Evolutionary conservation across 1,140 invertebrate genomes (phyloP).

Genomic region (Apis laboriosa): DNA sequence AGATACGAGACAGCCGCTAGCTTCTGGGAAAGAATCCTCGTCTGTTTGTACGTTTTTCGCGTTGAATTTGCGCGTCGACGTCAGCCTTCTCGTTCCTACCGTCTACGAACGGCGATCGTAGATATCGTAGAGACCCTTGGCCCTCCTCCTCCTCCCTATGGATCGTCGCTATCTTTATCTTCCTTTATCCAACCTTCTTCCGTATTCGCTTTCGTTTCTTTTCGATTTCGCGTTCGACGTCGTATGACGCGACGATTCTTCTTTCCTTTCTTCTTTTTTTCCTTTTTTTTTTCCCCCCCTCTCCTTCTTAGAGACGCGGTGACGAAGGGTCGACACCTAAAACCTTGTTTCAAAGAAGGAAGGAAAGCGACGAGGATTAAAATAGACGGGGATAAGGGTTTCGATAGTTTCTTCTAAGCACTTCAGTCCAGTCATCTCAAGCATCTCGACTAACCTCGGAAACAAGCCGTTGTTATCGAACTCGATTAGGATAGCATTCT

Average conservation of each 20-base stretch:
- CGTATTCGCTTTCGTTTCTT: neutral
- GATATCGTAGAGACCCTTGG: conserved; percentile 66
- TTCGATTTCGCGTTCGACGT: neutral
- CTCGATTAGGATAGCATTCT: too few species aligned
- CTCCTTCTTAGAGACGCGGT: neutral
- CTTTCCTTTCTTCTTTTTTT: neutral
- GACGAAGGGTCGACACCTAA: neutral
- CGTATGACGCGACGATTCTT: neutral
- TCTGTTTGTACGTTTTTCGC: conserved; percentile 68
- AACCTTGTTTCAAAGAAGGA: neutral
- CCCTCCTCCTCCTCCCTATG: neutral
- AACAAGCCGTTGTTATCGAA: neutral
- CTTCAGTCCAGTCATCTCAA: neutral
- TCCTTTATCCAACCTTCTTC: neutral
- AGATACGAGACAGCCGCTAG: conserved; percentile 68
- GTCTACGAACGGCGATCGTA: conserved; percentile 59
- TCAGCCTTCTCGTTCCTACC: conserved; percentile 30
- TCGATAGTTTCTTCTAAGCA: neutral
- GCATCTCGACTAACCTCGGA: neutral
- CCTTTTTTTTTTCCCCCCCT: neutral
- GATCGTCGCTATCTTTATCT: neutral
- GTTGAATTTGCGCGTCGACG: conserved; percentile 56
- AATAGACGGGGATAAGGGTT: neutral
- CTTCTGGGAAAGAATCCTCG: conserved; percentile 71
- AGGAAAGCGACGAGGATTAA: neutral